Evolutionary conservation across 2,113 vertebrate genomes (phyloP).

Genomic region (Podarcis cretensis): DNA sequence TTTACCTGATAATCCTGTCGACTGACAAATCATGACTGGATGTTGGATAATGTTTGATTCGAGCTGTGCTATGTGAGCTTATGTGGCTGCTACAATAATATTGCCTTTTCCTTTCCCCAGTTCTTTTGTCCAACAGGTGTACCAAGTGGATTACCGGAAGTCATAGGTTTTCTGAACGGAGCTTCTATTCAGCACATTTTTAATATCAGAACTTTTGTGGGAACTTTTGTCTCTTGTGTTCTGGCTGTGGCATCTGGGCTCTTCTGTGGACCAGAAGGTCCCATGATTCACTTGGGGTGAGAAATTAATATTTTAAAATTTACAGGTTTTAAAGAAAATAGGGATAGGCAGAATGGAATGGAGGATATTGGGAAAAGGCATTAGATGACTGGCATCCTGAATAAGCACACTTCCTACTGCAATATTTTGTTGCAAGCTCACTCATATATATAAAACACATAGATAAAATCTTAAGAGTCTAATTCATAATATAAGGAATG

Average conservation of each 20-base stretch:
- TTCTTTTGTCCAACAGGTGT: constrained; percentile 61
- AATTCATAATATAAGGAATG: neutral
- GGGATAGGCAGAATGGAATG: neutral
- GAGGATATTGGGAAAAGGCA: neutral
- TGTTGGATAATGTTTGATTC: neutral
- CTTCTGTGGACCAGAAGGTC: constrained; percentile 64
- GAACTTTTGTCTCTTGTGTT: constrained; percentile 52
- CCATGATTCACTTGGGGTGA: constrained; percentile 64
- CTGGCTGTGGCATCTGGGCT: constrained; percentile 59
- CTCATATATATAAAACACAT: neutral
- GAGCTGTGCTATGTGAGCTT: neutral
- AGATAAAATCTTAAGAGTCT: neutral
- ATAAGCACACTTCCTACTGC: neutral
- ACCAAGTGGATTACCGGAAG: constrained; percentile 52
- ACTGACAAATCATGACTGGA: too few species aligned
- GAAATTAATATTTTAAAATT: neutral
- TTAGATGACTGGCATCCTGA: neutral
- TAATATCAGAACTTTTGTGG: constrained; percentile 60
- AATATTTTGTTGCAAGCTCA: neutral
- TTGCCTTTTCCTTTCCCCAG: constrained; percentile 26
- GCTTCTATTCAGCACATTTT: constrained; percentile 61
- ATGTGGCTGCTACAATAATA: neutral
- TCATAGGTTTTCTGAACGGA: constrained; percentile 64
- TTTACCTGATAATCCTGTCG: too few species aligned
- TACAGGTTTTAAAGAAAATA: neutral